These are phyloP conservation scores for Onychorhynchus coronatus DNA, from an alignment of 2,113 vertebrate species.

Conservation along the genomic window DNA sequence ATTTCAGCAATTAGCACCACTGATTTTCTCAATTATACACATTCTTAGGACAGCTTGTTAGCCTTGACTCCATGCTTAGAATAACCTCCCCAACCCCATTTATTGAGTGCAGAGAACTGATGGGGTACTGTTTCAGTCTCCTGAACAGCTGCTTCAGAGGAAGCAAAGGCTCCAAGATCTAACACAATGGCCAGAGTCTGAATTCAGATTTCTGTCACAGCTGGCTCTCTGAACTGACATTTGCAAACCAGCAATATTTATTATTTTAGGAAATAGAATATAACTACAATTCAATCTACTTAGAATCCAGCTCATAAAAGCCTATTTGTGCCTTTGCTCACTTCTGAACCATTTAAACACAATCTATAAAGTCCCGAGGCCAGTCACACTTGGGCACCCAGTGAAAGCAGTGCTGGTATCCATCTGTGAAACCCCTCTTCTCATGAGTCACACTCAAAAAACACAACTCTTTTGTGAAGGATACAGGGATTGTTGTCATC, in stretches of 20 bases:
- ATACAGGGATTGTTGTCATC: slow-evolving; percentile 99
- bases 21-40: neutral
- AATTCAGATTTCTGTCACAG: neutral
- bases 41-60: neutral
- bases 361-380: neutral
- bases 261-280: neutral
- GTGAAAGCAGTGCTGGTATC: neutral
- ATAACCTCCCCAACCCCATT: neutral
- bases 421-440: neutral
- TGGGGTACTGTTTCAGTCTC: neutral
- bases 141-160: neutral
- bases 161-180: neutral
- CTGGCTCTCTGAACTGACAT: neutral
- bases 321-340: neutral
- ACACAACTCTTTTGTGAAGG: slow-evolving; percentile 72
- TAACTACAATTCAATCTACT: neutral
- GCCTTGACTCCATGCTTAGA: neutral
- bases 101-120: neutral
- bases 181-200: neutral
- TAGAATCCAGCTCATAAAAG: neutral
- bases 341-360: neutral
- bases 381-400: neutral
- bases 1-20: neutral
- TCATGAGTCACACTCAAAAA: neutral
- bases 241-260: neutral